Evolutionary conservation across 1,140 invertebrate genomes (phyloP), one percentile per base, ranked within the genome.

Genomic region (Saccostrea echinata): DNA sequence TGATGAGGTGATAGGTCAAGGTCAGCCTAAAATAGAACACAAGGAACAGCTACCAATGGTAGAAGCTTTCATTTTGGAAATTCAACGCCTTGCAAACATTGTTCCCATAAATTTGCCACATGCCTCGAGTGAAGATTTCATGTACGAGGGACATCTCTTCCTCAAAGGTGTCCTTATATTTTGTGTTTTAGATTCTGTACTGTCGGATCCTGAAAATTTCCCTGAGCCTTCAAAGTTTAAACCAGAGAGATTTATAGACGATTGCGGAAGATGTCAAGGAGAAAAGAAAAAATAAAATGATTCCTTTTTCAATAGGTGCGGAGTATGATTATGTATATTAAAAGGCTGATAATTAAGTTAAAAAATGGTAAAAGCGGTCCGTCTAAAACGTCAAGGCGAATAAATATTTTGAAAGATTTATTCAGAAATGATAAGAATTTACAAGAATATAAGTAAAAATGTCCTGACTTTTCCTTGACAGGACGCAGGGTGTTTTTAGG

Each of bases 171-270:
- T 93, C 18, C 89, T 92, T 11, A 87, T 95, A 3, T 71, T 95
- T 13, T 91, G 92, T 2, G 93, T 93, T 81, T 68, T 94, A 11
- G 91, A 91, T 82, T 91, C 90, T 27, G 91, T 91, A 11, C 86
- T 91, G 21, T 88, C 90, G n/a, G 94, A 95, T 88, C n/a, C n/a
- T n/a, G n/a, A n/a, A n/a, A n/a, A n/a, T n/a, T n/a, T n/a, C n/a
- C n/a, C n/a, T n/a, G n/a, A 97, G 93, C 97, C 97, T 0, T 94
- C 97, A 57, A 95, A 95, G 51, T 97, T 97, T 90, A 94, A 96
- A 0, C 97, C 97, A 0, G 96, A 97, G 90, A 94, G 97, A 84
- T 95, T 95, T 88, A 84, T 96, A 9, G 89, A 91, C 43, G 83
- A 90, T 8, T 89, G 91, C 27, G 91, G 80, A 0, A 68, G 88